Conservation (phyloP, 2,888 invertebrate species). For the Hedychridium roseum region DNA sequence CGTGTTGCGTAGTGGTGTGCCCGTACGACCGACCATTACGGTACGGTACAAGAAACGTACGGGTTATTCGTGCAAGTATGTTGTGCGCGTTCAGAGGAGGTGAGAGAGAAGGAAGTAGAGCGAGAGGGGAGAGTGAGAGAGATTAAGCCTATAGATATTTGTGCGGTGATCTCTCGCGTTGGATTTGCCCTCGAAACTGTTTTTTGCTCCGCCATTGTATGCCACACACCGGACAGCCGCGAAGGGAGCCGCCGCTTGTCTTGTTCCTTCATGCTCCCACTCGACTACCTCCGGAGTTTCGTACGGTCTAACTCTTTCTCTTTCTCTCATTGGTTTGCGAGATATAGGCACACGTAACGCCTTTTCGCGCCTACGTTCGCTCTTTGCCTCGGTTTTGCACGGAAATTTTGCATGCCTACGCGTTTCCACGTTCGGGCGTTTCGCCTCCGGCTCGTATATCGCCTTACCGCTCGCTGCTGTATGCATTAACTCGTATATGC, state of each 20-base stretch:
- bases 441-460: no score
- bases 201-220: slow-evolving; percentile 52
- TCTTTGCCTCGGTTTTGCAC: no score
- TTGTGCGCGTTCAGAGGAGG: slow-evolving; percentile 31
- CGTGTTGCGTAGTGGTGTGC: slow-evolving; percentile 35
- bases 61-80: slow-evolving; percentile 18
- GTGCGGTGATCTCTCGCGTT: not conserved
- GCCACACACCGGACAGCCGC: slow-evolving; percentile 30
- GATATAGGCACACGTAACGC: no score
- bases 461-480: no score
- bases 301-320: no score
- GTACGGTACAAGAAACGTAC: slow-evolving; percentile 13
- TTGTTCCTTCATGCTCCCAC: slow-evolving; percentile 25
- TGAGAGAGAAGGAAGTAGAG: slow-evolving; percentile 25
- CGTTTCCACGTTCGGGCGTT: no score
- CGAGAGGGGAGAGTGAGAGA: slow-evolving; percentile 17
- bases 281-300: no score
- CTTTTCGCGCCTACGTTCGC: no score
- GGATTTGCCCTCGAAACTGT: slow-evolving; percentile 30
- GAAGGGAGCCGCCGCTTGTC: slow-evolving; percentile 31
- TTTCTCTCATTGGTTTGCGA: no score
- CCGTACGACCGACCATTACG: slow-evolving; percentile 2
- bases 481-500: no score
- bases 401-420: no score
- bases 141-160: slow-evolving; percentile 1